Evolutionary conservation across 2,888 invertebrate genomes (phyloP).

Genomic region (Nysson spinosus): DNA sequence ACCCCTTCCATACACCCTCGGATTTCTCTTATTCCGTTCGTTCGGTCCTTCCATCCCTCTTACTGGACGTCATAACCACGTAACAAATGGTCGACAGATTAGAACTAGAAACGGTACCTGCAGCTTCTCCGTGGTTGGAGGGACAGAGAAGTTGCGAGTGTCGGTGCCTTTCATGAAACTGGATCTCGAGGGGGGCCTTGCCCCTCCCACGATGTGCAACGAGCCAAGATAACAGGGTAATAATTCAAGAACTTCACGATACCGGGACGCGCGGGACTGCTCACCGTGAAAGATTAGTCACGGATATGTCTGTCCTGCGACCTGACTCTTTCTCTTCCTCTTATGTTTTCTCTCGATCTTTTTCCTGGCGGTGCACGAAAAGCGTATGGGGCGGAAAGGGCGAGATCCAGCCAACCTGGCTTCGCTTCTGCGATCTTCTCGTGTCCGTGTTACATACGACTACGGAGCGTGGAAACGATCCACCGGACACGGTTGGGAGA

Average conservation of each 20-base stretch:
- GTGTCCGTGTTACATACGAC: slow-evolving; percentile 10
- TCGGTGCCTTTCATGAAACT: slow-evolving; percentile 76
- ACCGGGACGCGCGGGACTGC: slow-evolving; percentile 58
- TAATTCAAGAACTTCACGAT: slow-evolving; percentile 74
- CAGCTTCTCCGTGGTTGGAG: slow-evolving; percentile 25
- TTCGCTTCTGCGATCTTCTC: slow-evolving; percentile 26
- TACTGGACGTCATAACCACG: slow-evolving; percentile 66
- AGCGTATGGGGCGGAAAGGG: slow-evolving; percentile 35
- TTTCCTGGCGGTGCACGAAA: slow-evolving; percentile 20
- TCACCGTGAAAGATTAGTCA: slow-evolving; percentile 69
- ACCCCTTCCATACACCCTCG: slow-evolving; percentile 55
- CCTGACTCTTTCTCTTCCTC: slow-evolving; percentile 26
- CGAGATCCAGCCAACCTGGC: slow-evolving; percentile 31
- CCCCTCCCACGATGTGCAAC: slow-evolving; percentile 65
- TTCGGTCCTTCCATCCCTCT: slow-evolving; percentile 43
- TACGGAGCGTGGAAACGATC: slow-evolving; percentile 51
- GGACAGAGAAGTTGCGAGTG: slow-evolving; percentile 49
- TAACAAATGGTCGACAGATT: slow-evolving; percentile 76
- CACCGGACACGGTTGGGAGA: slow-evolving; percentile 42
- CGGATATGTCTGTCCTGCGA: slow-evolving; percentile 56
- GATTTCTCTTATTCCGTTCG: slow-evolving; percentile 3
- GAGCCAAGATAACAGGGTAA: slow-evolving; percentile 72
- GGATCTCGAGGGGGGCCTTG: slow-evolving; percentile 66
- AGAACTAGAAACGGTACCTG: slow-evolving; percentile 68
- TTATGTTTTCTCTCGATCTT: background rate